Evolutionary conservation across 1,140 invertebrate genomes (phyloP).

Genomic region (Phthorimaea operculella): DNA sequence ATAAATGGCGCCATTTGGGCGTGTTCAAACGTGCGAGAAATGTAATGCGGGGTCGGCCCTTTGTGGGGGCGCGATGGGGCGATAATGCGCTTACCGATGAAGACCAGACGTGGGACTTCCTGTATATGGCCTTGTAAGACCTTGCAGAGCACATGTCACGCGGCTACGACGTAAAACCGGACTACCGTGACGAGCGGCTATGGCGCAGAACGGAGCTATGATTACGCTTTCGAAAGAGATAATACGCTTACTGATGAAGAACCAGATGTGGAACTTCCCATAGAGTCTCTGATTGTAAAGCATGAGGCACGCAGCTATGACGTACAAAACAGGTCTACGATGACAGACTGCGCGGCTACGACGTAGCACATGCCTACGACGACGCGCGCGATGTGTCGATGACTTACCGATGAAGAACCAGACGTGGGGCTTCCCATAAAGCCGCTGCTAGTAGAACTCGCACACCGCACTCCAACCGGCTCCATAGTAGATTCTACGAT

Average conservation of each 20-base stretch:
- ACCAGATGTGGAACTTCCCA: constrained; percentile 98
- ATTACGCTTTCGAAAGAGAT: no score
- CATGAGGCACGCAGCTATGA: constrained; percentile 95
- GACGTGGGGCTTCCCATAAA: constrained; percentile 97
- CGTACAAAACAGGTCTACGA: no score
- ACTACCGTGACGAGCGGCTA: no score
- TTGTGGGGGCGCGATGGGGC: constrained; percentile 76
- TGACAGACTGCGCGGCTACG: constrained; percentile 92
- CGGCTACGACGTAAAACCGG: constrained; percentile 98
- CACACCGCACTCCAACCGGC: constrained; percentile 95
- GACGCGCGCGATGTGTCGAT: constrained; percentile 92
- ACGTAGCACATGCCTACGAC: constrained; percentile 99
- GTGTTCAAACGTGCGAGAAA: background rate
- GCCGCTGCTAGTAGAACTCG: constrained; percentile 94
- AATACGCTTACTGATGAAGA: constrained; percentile 97
- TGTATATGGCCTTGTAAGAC: constrained; percentile 97
- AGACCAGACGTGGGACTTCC: constrained; percentile 98
- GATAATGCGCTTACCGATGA: constrained; percentile 85
- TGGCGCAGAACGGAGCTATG: no score
- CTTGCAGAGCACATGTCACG: constrained; percentile 95
- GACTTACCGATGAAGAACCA: constrained; percentile 98
- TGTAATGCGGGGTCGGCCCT: background rate
- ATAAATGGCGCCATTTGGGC: constrained; percentile 16
- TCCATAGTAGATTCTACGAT: constrained; percentile 98
- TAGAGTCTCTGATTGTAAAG: constrained; percentile 95